Evolutionary conservation across 2,888 invertebrate genomes (phyloP), one percentile per base, ranked within the genome.

Genomic region (Tetropium fuscum): DNA sequence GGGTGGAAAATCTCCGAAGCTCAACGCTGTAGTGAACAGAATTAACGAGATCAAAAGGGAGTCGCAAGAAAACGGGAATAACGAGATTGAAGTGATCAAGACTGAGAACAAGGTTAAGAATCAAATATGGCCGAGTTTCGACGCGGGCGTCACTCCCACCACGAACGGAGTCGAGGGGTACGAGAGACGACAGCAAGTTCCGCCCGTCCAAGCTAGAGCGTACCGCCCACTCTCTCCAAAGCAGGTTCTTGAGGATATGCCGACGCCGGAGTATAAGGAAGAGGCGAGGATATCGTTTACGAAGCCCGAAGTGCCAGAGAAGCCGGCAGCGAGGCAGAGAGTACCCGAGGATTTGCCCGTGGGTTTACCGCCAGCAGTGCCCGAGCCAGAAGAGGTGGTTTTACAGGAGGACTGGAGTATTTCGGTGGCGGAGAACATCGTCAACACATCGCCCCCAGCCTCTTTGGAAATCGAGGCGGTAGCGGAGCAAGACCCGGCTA

Each of bases 31-130:
- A 3, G 78, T 80, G 19, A 79, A 80, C 53, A 77, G 76, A 70
- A 80, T 78, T 27, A 79, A 80, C 38, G 79, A 80, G 69, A 80
- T 80, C 19, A 78, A 78, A 63, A 70, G 76, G 47, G 76, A 71
- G 69, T 70, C 68, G 2, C 44, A 58, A 36, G 71, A 69, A 41
- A 49, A 59, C 1, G 54, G 57, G 8, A 55, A 64, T 8, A 45
- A 54, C n/a, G 56, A 63, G 3, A 56, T 66, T 13, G 45, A 53
- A 3, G 55, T 58, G 18, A 6, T 8, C 7, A 34, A 40, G 30
- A 57, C 54, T 48, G 58, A 66, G 43, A 69, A 67, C 18, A 72
- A 68, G 49, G 55, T 73, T 3, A 74, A 74, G 38, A 80, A 80
- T 53, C 71, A 73, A 62, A 74, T 80, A 22, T 80, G 80, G 80